Evolutionary conservation across 2,797 vertebrate genomes (phyloP).

Genomic region (Apodemus agrarius): DNA sequence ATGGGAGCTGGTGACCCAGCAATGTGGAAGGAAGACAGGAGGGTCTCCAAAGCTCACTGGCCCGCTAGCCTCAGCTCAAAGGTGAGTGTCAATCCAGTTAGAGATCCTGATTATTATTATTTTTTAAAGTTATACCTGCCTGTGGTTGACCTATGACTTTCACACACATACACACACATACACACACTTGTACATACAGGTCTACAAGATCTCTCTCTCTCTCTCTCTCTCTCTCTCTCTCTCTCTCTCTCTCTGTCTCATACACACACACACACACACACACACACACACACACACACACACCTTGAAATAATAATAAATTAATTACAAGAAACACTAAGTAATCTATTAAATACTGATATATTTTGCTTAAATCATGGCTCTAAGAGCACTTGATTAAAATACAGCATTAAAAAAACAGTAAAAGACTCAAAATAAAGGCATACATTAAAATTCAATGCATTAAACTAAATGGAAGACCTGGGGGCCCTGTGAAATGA

Average conservation of each 20-base stretch:
- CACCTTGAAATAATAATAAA: not conserved
- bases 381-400: not conserved
- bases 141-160: not conserved
- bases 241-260: not conserved
- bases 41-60: not conserved
- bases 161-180: not conserved
- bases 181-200: not conserved
- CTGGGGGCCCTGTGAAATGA: not conserved
- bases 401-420: constrained; percentile 16
- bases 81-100: not conserved
- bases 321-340: constrained; percentile 6
- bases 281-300: not conserved
- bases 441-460: not conserved
- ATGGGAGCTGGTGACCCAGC: not conserved
- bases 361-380: not conserved
- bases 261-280: no score
- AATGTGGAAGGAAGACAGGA: not conserved
- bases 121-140: not conserved
- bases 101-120: not conserved
- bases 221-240: not conserved
- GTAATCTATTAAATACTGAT: not conserved
- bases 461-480: constrained; percentile 4
- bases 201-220: not conserved
- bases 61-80: not conserved
- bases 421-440: constrained; percentile 12